Evolutionary conservation across 2,797 vertebrate genomes (phyloP).

Genomic region (Ctenopoma kingsleyae): DNA sequence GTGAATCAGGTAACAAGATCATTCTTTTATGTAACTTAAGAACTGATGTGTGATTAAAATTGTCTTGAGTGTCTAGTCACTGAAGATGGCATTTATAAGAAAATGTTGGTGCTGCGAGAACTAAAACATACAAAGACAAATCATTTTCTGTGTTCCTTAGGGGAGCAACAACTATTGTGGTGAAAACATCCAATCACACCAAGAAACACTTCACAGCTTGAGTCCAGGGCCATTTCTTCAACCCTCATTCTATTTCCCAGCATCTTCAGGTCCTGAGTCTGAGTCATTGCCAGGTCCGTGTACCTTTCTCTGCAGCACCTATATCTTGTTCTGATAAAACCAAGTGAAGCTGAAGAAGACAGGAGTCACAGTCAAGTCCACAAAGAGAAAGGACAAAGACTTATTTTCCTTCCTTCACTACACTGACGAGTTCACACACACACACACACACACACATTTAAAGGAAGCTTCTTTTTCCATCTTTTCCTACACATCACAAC

Average conservation of each 20-base stretch:
- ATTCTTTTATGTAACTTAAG: no score
- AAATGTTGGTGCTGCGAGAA: no score
- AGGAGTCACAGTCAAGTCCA: neutral
- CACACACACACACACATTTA: neutral
- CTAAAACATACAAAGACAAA: no score
- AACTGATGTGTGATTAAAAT: no score
- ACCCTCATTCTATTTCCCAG: constrained; percentile 6
- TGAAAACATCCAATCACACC: constrained; percentile 1
- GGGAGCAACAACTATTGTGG: neutral
- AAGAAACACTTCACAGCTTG: neutral
- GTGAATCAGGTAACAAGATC: no score
- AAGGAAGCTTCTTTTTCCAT: neutral
- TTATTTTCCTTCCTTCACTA: neutral
- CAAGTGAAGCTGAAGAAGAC: neutral
- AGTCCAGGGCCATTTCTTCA: neutral
- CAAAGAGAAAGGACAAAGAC: neutral
- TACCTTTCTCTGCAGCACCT: constrained; percentile 1
- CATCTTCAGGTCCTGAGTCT: neutral
- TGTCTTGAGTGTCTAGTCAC: no score
- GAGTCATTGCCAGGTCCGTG: constrained; percentile 1
- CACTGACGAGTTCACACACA: neutral
- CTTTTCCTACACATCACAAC: neutral
- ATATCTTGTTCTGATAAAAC: constrained; percentile 13
- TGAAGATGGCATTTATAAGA: no score
- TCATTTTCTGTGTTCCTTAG: no score